Evolutionary conservation across 2,113 vertebrate genomes (phyloP), one percentile per base, ranked within the genome.

Genomic region (Romanogobio albipinnatus): DNA sequence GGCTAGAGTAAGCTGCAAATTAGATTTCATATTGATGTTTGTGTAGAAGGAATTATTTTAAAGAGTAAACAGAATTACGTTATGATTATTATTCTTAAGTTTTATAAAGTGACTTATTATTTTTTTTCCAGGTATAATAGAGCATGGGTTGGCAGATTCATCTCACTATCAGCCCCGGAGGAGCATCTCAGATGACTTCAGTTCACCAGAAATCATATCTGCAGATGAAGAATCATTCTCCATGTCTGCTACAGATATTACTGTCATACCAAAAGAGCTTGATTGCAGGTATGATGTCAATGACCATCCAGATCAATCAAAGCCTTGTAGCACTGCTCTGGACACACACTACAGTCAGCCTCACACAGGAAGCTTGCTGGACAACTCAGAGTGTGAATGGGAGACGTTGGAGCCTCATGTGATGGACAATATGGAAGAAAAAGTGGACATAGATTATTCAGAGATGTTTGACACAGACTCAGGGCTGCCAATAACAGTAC

Each of bases 381-480:
- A 95, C 0, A 97, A 96, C 61, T 97, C 96, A 0, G 97, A 99
- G 90, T 97, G 96, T 87, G 97, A 99, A 92, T 99, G 98, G 98
- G 98, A 99, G 93, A 98, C 96, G 0, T 91, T 99, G 88, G 97
- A 99, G 90, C 96, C 98, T 33, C 94, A 94, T 43, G 58, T 96
- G 86, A 88, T 98, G 84, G 96, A 99, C 33, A 95, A 97, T 4
- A 87, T 91, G 36, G 81, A 17, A 66, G 36, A 49, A 47, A 95
- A 92, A 86, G 93, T 92, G 87, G 26, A 64, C 36, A 4, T 93
- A 86, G 81, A 70, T 87, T 49, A 90, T 59, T 90, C 5, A 9
- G 92, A 95, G 73, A 88, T 87, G 7, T 89, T 94, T 68, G 79
- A 56, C 0, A 90, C 94, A 13, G 90, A 94, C 56, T 84, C 92